phyloP scores from a whole-genome alignment of 2,888 invertebrate genomes.

The Zygothrica quintamaculata region DNA sequence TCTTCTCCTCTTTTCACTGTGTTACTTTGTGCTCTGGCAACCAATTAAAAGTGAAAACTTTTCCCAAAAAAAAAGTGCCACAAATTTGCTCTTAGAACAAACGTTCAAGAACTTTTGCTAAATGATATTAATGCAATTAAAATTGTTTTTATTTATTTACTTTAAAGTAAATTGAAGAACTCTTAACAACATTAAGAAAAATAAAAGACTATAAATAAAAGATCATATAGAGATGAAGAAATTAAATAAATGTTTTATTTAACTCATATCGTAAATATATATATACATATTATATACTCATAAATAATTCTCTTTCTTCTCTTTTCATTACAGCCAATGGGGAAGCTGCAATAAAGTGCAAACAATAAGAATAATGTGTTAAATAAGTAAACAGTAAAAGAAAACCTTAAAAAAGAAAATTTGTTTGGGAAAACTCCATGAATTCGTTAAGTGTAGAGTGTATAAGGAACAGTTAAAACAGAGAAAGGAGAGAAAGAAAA shows the following conservation, averaged over 20 bases:
- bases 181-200: too few relatives aligned
- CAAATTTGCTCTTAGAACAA: conserved; percentile 1
- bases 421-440: conserved; percentile 41
- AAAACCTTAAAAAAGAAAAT: conserved; percentile 6
- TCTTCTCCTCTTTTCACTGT: too few relatives aligned
- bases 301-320: conserved; percentile 8
- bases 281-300: too few relatives aligned
- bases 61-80: not conserved
- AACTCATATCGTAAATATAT: too few relatives aligned
- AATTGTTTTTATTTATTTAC: too few relatives aligned
- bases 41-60: conserved; percentile 56
- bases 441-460: conserved; percentile 52
- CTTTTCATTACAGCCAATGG: conserved; percentile 47
- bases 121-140: too few relatives aligned
- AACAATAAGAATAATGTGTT: conserved; percentile 51
- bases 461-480: conserved; percentile 56
- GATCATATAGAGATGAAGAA: too few relatives aligned
- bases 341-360: conserved; percentile 1
- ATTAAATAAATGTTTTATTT: too few relatives aligned
- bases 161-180: too few relatives aligned
- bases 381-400: conserved; percentile 17
- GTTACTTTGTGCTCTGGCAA: conserved; percentile 46
- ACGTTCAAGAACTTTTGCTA: too few relatives aligned
- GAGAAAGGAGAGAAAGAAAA: conserved; percentile 6
- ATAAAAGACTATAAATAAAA: too few relatives aligned